These are phyloP conservation scores for Cydia splendana DNA, from an alignment of 1,140 invertebrate species.

Conservation along the genomic window DNA sequence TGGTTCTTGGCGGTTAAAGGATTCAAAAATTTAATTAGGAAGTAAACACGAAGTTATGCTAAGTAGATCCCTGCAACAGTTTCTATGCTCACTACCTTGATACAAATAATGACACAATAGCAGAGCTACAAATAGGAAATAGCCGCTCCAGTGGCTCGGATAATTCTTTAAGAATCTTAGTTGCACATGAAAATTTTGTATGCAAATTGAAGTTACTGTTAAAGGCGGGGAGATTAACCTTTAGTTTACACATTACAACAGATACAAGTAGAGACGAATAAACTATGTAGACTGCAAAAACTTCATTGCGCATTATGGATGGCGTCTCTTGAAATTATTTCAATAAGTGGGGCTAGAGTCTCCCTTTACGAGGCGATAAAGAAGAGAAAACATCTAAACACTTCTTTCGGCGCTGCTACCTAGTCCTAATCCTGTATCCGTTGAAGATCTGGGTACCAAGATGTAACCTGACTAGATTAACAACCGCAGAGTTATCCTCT, in stretches of 20 bases:
- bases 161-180: conserved; percentile 71
- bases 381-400: no score
- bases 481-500: no score
- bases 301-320: background rate
- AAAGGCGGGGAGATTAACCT: conserved; percentile 28
- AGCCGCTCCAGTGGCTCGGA: conserved; percentile 73
- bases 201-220: conserved; percentile 60
- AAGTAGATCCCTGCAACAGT: conserved; percentile 46
- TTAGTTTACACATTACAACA: conserved; percentile 25
- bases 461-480: no score
- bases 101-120: conserved; percentile 74
- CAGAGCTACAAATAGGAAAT: conserved; percentile 73
- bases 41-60: background rate
- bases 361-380: no score
- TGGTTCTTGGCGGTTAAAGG: no score
- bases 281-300: background rate
- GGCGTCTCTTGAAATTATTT: no score
- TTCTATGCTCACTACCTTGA: conserved; percentile 63
- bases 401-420: no score
- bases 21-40: background rate
- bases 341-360: no score
- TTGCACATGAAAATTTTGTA: conserved; percentile 75
- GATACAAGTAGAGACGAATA: background rate
- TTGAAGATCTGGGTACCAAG: no score
- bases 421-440: no score